phyloP scores from a whole-genome alignment of 2,113 vertebrate genomes.

The Zootoca vivipara region DNA sequence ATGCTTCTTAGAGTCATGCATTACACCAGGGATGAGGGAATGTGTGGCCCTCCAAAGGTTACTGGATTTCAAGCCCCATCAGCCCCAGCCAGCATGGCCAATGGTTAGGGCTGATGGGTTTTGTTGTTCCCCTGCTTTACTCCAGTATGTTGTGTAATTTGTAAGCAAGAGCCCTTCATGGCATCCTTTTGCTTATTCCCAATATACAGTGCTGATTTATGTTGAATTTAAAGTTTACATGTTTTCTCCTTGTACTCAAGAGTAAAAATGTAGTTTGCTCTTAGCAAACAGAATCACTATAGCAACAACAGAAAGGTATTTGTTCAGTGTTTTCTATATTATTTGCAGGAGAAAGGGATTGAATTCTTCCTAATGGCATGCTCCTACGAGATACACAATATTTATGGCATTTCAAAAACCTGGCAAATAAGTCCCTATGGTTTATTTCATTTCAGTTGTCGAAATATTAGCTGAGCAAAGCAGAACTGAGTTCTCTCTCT shows the following conservation, averaged over 20 bases:
- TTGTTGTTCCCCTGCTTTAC: too few species aligned
- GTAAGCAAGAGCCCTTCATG: not conserved
- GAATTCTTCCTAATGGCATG: too few species aligned
- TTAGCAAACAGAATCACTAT: not conserved
- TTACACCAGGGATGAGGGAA: not conserved
- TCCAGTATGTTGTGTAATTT: too few species aligned
- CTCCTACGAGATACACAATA: not conserved
- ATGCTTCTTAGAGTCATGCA: not conserved
- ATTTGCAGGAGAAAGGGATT: not conserved
- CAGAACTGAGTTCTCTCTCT: not conserved
- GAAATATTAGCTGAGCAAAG: not conserved
- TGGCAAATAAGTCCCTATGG: not conserved
- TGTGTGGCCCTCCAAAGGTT: too few species aligned
- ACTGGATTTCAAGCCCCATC: too few species aligned
- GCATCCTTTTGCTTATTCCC: not conserved
- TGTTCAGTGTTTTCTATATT: conserved; percentile 1
- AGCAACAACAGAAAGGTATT: conserved; percentile 1
- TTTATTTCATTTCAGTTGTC: conserved; percentile 2
- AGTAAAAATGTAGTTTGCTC: conserved; percentile 1
- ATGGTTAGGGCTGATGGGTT: not conserved
- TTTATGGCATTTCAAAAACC: not conserved
- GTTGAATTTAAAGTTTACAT: conserved; percentile 3
- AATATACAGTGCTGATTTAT: not conserved
- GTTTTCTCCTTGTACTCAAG: conserved; percentile 6
- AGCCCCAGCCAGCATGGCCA: not conserved